Evolutionary conservation across 1,140 invertebrate genomes (phyloP), one percentile per base, ranked within the genome.

Genomic region (Galleria mellonella): DNA sequence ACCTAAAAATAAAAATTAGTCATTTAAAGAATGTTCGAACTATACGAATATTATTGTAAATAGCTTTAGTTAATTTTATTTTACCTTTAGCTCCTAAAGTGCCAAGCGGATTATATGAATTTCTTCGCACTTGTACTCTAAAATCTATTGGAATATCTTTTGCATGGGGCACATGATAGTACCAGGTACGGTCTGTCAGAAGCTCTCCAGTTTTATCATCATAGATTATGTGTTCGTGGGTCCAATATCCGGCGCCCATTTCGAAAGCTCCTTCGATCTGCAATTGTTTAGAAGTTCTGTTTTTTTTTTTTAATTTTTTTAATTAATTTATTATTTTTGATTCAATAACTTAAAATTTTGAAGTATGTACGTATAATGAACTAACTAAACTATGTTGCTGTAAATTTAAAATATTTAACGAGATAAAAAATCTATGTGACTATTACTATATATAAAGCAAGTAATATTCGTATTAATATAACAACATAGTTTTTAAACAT

Each of bases 111-210:
- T 95, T 95, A 17, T 90, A 85, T 15, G 89, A 88, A 71, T 94
- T 92, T 58, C 89, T 88, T 36, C 90, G 75, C 30, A 96, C 87
- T 14, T 90, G 89, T 10, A 96, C 87, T 43, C 94, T 87, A 58
- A 96, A 92, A 85, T 96, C 93, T 13, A 92, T 85, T 4, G 94
- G 94, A 56, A 96, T 95, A 64, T 96, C 94, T 73, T 92, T 93
- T 0, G 89, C 89, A 37, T 91, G 89, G 0, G 93, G 94, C 5
- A 92, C 89, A 64, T 94, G 93, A 72, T 96, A 96, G 56, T 90
- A 92, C 94, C 94, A 96, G 30, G 94, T 93, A 59, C 92, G 88
- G 60, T 92, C 89, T 4, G 93, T 94, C 0, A 93, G 82, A 4
- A 92, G 72, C 51, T 88, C 75, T 17, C 93, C 94, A 27, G 91